Conservation (phyloP, 1,140 invertebrate genomes). For the Portunus trituberculatus region DNA sequence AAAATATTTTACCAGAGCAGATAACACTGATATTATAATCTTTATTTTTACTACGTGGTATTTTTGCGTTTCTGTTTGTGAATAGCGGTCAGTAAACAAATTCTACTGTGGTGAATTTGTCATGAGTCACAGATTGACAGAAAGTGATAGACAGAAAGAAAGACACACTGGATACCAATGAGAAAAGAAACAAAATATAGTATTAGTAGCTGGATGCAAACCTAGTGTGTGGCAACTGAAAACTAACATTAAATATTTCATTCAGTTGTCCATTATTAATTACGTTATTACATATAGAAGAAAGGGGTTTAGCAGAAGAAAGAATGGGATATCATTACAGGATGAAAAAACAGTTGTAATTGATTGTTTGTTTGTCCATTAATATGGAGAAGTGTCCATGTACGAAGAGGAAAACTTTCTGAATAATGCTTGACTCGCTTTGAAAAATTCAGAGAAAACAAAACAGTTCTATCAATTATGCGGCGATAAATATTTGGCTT, state of each 20-base stretch:
- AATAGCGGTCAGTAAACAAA: neutral
- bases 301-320: neutral
- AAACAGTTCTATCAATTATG: slow-evolving; percentile 11
- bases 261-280: neutral
- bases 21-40: no score
- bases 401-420: neutral
- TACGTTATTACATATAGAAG: slow-evolving; percentile 2
- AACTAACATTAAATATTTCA: neutral
- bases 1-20: no score
- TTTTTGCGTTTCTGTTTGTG: neutral
- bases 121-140: neutral
- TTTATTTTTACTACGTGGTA: no score
- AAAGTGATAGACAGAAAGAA: neutral
- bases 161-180: neutral
- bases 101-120: neutral
- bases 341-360: neutral
- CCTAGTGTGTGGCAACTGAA: neutral
- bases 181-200: neutral
- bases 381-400: neutral
- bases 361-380: neutral
- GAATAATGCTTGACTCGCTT: neutral
- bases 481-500: neutral
- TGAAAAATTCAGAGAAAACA: neutral
- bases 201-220: neutral
- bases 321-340: neutral